Evolutionary conservation across 2,888 invertebrate genomes (phyloP).

Genomic region (Rotaria sp.): DNA sequence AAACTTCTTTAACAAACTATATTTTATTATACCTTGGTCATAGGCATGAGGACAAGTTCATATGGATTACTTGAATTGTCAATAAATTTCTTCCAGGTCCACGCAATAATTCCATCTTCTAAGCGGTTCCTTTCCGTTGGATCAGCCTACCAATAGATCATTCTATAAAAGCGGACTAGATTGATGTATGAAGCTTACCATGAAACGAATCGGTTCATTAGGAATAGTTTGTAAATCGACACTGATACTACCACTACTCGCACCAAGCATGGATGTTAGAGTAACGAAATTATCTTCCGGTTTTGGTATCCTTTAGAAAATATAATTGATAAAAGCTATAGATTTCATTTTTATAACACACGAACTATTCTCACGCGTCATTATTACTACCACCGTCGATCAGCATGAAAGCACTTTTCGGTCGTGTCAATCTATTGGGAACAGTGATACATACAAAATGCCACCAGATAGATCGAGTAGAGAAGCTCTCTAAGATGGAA

Average conservation of each 20-base stretch:
- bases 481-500: conserved; percentile 39
- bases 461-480: conserved; percentile 43
- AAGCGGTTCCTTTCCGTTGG: conserved; percentile 13
- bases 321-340: not conserved
- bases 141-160: conserved; percentile 14
- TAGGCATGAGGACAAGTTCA: conserved; percentile 47
- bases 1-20: not conserved
- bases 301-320: conserved; percentile 21
- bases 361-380: conserved; percentile 42
- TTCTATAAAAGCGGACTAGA: not conserved
- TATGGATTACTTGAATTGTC: conserved; percentile 45
- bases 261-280: conserved; percentile 44
- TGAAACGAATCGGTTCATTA: conserved; percentile 46
- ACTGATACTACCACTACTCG: conserved; percentile 44
- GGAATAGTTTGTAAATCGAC: conserved; percentile 46
- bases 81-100: conserved; percentile 43
- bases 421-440: conserved; percentile 41
- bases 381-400: conserved; percentile 42
- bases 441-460: conserved; percentile 43
- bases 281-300: conserved; percentile 29
- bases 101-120: conserved; percentile 35
- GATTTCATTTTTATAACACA: not conserved
- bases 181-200: conserved; percentile 41
- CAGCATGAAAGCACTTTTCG: conserved; percentile 42
- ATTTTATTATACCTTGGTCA: conserved; percentile 46